Percentiles rank a stretch among this genome's conserved stretches.
phyloP scores from a whole-genome alignment of 2,113 vertebrate species.

The Oxyruncus cristatus region DNA sequence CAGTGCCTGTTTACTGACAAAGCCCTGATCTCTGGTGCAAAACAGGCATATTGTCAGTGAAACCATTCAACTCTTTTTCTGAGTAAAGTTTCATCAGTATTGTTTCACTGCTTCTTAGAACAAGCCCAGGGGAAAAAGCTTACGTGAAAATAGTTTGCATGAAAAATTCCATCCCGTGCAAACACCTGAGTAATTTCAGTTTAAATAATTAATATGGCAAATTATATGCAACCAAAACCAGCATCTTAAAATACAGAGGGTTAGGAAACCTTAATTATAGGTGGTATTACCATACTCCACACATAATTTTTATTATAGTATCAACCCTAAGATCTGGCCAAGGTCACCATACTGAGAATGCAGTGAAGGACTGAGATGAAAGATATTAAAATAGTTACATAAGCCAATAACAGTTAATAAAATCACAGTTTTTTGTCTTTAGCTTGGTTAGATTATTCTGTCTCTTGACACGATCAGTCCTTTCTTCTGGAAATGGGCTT shows the following conservation, averaged over 20 bases:
- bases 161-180: not conserved
- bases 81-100: no score
- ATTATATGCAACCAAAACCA: slow-evolving; percentile 7
- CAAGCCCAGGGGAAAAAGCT: no score
- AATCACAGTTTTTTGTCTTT: not conserved
- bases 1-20: not conserved
- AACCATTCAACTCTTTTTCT: not conserved
- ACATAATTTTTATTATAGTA: slow-evolving; percentile 9
- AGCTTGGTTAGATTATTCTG: not conserved
- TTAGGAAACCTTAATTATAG: slow-evolving; percentile 39
- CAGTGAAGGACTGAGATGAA: not conserved
- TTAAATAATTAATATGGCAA: slow-evolving; percentile 20
- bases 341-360: not conserved
- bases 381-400: not conserved
- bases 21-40: not conserved
- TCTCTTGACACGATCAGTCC: not conserved
- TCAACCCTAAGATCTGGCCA: not conserved
- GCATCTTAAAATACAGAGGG: slow-evolving; percentile 46
- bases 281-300: not conserved
- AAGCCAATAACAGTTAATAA: not conserved
- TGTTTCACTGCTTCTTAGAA: no score
- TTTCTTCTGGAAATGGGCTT: not conserved
- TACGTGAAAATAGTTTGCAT: no score
- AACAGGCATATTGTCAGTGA: not conserved
- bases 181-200: slow-evolving; percentile 1